phyloP scores from a whole-genome alignment of 2,797 vertebrate genomes.

The Chloroceryle amazona region DNA sequence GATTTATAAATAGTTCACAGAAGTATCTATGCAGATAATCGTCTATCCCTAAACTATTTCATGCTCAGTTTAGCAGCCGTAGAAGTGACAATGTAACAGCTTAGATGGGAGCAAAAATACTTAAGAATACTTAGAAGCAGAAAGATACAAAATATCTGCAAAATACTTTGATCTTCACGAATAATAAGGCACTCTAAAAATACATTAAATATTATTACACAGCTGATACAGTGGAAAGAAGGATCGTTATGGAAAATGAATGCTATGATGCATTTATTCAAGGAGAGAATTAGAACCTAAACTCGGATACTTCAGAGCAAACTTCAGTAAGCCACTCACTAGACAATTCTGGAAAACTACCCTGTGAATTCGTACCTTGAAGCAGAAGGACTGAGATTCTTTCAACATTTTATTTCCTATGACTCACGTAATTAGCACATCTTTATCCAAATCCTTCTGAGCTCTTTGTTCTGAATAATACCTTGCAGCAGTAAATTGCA shows the following conservation, averaged over 20 bases:
- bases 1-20: constrained; percentile 13
- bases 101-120: constrained; percentile 21
- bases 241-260: not conserved
- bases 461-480: not conserved
- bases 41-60: constrained; percentile 2
- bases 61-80: not conserved
- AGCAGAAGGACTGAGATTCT: not conserved
- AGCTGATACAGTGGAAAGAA: constrained; percentile 15
- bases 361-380: not conserved
- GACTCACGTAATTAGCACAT: constrained; percentile 9
- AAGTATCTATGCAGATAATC: constrained; percentile 10
- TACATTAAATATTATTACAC: constrained; percentile 1
- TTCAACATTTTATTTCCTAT: not conserved
- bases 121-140: not conserved
- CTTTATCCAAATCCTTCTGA: not conserved
- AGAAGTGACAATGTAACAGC: not conserved
- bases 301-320: not conserved
- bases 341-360: not conserved
- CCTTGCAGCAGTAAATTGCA: not conserved
- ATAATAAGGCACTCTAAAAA: not conserved
- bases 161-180: constrained; percentile 24
- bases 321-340: not conserved
- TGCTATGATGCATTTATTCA: not conserved
- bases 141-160: constrained; percentile 25
- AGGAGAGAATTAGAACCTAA: not conserved